These are phyloP conservation scores for Catharus ustulatus DNA, from an alignment of 2,797 vertebrate species.

Conservation along the genomic window DNA sequence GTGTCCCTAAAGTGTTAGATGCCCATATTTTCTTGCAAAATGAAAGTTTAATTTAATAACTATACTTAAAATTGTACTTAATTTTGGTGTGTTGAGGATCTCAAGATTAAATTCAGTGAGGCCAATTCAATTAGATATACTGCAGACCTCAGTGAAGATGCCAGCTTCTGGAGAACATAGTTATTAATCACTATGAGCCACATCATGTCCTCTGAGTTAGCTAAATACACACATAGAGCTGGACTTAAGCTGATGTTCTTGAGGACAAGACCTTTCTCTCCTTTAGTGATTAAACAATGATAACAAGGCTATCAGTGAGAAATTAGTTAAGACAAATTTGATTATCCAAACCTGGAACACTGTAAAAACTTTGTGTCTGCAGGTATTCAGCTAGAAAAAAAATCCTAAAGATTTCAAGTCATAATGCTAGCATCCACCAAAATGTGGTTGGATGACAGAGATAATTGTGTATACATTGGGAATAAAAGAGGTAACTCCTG, in stretches of 20 bases:
- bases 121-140: slow-evolving; percentile 37
- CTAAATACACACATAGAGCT: slow-evolving; percentile 11
- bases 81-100: slow-evolving; percentile 39
- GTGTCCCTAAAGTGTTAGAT: neutral
- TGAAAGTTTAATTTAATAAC: slow-evolving; percentile 31
- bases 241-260: neutral
- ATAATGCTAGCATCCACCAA: neutral
- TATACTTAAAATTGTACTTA: slow-evolving; percentile 44
- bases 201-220: slow-evolving; percentile 21
- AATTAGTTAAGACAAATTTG: neutral
- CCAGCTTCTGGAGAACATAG: slow-evolving; percentile 30
- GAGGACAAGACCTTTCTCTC: neutral
- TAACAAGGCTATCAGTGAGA: neutral
- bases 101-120: slow-evolving; percentile 47
- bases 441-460: neutral
- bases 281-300: neutral
- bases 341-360: neutral
- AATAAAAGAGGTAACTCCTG: neutral
- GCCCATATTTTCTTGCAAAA: slow-evolving; percentile 24
- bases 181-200: slow-evolving; percentile 38
- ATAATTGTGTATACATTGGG: neutral
- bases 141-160: slow-evolving; percentile 16
- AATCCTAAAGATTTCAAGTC: neutral
- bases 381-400: neutral
- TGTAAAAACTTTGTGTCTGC: neutral